Evolutionary conservation across 2,888 invertebrate species (phyloP).

Genomic region (Acrocyrtus sp.): DNA sequence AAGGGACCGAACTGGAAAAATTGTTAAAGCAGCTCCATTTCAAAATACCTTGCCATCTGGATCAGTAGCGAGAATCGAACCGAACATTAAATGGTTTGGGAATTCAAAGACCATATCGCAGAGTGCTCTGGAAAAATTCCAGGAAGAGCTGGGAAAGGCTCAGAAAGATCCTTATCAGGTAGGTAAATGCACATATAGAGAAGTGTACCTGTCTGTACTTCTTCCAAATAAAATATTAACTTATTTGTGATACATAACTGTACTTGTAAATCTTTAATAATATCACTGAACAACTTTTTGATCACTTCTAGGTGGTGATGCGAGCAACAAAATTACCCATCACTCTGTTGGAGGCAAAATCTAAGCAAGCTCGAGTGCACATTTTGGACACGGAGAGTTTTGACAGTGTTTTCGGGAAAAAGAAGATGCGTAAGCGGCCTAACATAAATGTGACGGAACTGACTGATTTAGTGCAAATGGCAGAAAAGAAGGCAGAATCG

Average conservation of each 20-base stretch:
- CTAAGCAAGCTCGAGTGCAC: conserved; percentile 91
- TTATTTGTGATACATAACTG: too few relatives aligned
- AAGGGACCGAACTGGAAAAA: conserved; percentile 85
- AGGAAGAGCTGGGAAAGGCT: conserved; percentile 94
- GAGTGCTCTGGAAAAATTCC: conserved; percentile 85
- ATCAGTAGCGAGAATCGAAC: conserved; percentile 93
- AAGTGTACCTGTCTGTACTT: too few relatives aligned
- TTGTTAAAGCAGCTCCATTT: conserved; percentile 93
- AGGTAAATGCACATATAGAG: background rate
- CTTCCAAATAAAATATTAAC: too few relatives aligned
- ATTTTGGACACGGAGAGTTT: conserved; percentile 95
- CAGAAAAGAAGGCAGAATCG: conserved; percentile 76
- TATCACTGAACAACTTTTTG: too few relatives aligned
- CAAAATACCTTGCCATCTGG: conserved; percentile 91
- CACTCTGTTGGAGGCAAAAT: conserved; percentile 90
- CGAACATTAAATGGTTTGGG: conserved; percentile 98
- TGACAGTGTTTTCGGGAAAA: conserved; percentile 94
- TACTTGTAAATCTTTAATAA: too few relatives aligned
- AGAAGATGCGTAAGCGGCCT: conserved; percentile 90
- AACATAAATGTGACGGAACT: conserved; percentile 77
- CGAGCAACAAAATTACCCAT: conserved; percentile 94
- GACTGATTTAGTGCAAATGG: conserved; percentile 79
- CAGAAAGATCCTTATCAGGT: conserved; percentile 93
- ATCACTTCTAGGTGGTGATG: conserved; percentile 86
- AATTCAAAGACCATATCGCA: conserved; percentile 98